Evolutionary conservation across 2,797 vertebrate species (phyloP), one percentile per base, ranked within the genome.

Genomic region (Huso huso): DNA sequence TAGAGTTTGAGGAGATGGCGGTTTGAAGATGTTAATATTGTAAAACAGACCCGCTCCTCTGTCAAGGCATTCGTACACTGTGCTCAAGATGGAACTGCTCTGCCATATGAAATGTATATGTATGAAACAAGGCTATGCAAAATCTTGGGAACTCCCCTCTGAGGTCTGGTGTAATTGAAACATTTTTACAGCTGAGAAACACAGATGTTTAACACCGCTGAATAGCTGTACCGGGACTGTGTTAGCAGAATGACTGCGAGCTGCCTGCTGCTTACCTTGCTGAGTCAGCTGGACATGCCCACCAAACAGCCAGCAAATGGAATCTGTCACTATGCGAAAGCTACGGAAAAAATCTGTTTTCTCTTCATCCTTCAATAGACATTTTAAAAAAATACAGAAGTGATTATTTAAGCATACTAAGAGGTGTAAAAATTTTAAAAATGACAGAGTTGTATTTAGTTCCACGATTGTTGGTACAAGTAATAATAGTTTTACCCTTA

Each of bases 261-360:
- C 18, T 6, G 71, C 76, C 70, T 58, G 84, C 83, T 61, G 70
- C 84, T 86, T 88, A 94, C 92, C 91, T 58, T 83, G 83, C 0
- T 76, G 51, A 64, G 86, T 80, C 66, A 98, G 88, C 57, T 87
- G 85, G 66, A 79, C 9, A 72, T 95, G 88, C 59, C 78, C 83
- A 51, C 81, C 73, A 6, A 95, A 79, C 48, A 98, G 74, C 89
- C 93, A 89, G 78, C 84, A 81, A 57, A 94, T 81, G 11, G 94
- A 92, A 72, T 92, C 89, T 76, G 91, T 87, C 77, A 94, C 85
- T 78, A 77, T 91, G 78, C 77, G 86, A 73, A 95, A 90, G 74
- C 84, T 83, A 71, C 70, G 78, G 23, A 87, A 73, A 74, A 88
- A 83, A 72, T 87, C 79, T n/a, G 71, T 75, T 72, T 83, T 85